These are phyloP conservation scores for Lordiphosa clarofinis DNA, from an alignment of 1,140 invertebrate species.

Conservation along the genomic window DNA sequence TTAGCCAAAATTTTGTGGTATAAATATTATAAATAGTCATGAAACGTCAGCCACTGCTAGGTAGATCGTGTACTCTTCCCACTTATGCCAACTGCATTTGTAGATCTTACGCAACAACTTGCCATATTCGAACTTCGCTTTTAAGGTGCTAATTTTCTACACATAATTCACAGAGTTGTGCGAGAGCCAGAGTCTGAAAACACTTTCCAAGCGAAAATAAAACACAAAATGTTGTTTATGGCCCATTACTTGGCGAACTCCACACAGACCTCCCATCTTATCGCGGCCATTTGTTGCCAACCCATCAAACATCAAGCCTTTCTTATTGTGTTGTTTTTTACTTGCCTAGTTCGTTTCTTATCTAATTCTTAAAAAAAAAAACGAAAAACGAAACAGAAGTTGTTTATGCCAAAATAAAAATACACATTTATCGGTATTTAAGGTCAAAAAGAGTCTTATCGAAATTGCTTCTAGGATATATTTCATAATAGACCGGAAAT, in stretches of 20 bases:
- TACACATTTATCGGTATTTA: too few species aligned
- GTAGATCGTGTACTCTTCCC: neutral
- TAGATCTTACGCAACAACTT: neutral
- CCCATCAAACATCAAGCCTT: too few species aligned
- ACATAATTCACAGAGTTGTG: conserved; percentile 73
- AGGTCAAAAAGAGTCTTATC: too few species aligned
- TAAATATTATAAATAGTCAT: conserved; percentile 12
- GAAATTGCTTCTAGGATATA: too few species aligned
- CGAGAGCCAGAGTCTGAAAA: conserved; percentile 41
- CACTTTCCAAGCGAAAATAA: conserved; percentile 12
- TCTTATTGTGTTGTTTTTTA: too few species aligned
- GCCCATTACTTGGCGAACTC: conserved; percentile 40
- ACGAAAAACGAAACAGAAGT: too few species aligned
- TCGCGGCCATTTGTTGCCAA: conserved; percentile 8
- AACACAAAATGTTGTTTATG: conserved; percentile 51
- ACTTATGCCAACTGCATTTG: conserved; percentile 1
- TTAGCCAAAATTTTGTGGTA: too few species aligned
- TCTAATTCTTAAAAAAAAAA: too few species aligned
- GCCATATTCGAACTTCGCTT: conserved; percentile 1
- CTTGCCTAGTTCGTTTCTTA: too few species aligned
- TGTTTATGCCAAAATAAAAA: too few species aligned
- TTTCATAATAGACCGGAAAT: too few species aligned
- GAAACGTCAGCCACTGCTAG: neutral
- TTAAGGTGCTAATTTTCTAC: conserved; percentile 67
- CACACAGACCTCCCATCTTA: neutral